A percentile compares a stretch with the other conserved stretches of the same genome.
Evolutionary conservation across 35 echinoderm and acorn worm species (phyloP).

Genomic region (Ophioderma brevispina): DNA sequence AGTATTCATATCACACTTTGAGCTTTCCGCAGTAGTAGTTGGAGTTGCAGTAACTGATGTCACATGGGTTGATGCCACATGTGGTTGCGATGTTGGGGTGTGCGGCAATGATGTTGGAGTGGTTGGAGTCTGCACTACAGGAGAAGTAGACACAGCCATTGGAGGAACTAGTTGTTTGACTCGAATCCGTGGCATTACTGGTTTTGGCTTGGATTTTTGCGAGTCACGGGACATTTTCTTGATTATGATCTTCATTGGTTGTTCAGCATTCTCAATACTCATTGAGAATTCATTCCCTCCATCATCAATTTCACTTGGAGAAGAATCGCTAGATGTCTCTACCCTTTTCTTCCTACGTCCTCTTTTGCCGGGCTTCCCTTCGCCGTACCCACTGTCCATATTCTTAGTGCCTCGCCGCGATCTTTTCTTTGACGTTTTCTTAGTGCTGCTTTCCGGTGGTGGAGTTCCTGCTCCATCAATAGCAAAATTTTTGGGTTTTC

Average conservation of each 20-base stretch:
- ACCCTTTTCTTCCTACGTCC: conserved; percentile 52
- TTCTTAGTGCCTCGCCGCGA: not conserved
- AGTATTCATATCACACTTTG: not conserved
- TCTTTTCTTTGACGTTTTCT: not conserved
- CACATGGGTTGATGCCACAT: not conserved
- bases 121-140: not conserved
- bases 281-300: conserved; percentile 18
- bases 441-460: conserved; percentile 32
- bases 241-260: conserved; percentile 86
- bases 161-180: conserved; percentile 42
- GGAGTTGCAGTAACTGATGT: not conserved
- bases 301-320: conserved; percentile 62
- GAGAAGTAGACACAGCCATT: not conserved
- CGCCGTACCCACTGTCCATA: not conserved
- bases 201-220: conserved; percentile 66
- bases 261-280: conserved; percentile 49
- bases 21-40: not conserved
- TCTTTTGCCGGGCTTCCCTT: not conserved
- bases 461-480: conserved; percentile 41
- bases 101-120: not conserved
- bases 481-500: conserved; percentile 84
- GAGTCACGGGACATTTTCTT: conserved; percentile 44
- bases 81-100: not conserved
- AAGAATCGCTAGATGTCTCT: conserved; percentile 64
- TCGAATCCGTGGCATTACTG: conserved; percentile 60